These are phyloP conservation scores for Vanacampus margaritifer DNA, from an alignment of 2,113 vertebrate genomes.

Conservation along the genomic window DNA sequence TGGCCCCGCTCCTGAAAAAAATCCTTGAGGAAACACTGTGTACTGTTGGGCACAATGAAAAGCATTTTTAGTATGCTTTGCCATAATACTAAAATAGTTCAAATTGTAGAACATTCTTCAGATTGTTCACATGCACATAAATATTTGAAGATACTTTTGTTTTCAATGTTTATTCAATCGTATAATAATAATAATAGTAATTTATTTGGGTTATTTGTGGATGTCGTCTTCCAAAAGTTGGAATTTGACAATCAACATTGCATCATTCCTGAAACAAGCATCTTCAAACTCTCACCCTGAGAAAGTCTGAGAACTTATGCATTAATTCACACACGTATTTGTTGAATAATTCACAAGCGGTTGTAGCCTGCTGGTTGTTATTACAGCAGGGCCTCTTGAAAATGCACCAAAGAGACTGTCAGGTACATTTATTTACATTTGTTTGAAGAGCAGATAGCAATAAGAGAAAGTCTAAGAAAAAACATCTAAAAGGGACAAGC, in stretches of 20 bases:
- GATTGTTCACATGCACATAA: too few species aligned
- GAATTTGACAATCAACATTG: background rate
- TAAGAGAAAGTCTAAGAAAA: background rate
- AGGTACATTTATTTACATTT: background rate
- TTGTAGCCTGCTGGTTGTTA: background rate
- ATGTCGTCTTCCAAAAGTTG: background rate
- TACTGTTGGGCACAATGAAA: too few species aligned
- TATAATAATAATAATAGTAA: too few species aligned
- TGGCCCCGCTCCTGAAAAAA: too few species aligned
- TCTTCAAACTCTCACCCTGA: background rate
- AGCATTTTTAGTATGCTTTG: too few species aligned
- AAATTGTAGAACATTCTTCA: too few species aligned
- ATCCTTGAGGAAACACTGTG: too few species aligned
- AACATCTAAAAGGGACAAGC: background rate
- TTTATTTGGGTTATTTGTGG: too few species aligned
- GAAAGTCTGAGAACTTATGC: background rate
- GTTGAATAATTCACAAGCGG: background rate
- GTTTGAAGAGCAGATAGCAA: background rate
- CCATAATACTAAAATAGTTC: too few species aligned
- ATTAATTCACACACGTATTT: background rate
- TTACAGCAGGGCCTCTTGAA: background rate
- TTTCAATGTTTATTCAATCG: too few species aligned
- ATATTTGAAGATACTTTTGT: too few species aligned
- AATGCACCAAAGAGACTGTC: background rate
- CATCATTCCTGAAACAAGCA: background rate